These are phyloP conservation scores for Drosophila emarginata DNA, from an alignment of 2,888 invertebrate species.

Conservation along the genomic window DNA sequence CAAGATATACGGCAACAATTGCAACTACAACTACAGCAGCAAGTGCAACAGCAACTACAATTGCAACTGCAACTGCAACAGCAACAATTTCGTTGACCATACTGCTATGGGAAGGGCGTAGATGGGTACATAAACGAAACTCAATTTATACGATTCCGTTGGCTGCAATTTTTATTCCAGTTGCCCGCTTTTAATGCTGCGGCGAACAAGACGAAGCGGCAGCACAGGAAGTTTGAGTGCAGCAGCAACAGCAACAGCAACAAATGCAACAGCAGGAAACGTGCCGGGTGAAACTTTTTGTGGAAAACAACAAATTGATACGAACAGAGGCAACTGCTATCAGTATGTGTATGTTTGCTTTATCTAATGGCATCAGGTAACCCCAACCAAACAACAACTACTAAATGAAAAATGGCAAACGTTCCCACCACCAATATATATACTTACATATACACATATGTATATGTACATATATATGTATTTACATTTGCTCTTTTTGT, in stretches of 20 bases:
- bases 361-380: conserved; percentile 68
- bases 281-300: conserved; percentile 45
- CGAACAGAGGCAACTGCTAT: conserved; percentile 39
- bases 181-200: conserved; percentile 22
- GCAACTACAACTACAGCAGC: background rate
- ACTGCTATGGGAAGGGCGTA: background rate
- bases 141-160: conserved; percentile 65
- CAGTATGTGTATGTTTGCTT: conserved; percentile 65
- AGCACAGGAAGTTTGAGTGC: conserved; percentile 48
- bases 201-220: conserved; percentile 31
- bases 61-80: conserved; percentile 20
- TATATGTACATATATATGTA: conserved; percentile 18
- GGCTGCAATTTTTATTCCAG: conserved; percentile 33
- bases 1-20: conserved; percentile 14
- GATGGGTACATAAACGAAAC: conserved; percentile 54
- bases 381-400: conserved; percentile 21
- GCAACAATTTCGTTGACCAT: conserved; percentile 37
- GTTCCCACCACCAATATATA: background rate
- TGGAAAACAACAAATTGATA: conserved; percentile 59
- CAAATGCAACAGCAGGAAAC: conserved; percentile 31
- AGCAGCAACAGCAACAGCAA: no score
- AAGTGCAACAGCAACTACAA: conserved; percentile 3
- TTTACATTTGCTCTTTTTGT: conserved; percentile 63
- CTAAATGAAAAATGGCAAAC: conserved; percentile 55
- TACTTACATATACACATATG: no score